Evolutionary conservation across 2,888 invertebrate species (phyloP), one percentile per base, ranked within the genome.

Genomic region (Diarsia rubi): DNA sequence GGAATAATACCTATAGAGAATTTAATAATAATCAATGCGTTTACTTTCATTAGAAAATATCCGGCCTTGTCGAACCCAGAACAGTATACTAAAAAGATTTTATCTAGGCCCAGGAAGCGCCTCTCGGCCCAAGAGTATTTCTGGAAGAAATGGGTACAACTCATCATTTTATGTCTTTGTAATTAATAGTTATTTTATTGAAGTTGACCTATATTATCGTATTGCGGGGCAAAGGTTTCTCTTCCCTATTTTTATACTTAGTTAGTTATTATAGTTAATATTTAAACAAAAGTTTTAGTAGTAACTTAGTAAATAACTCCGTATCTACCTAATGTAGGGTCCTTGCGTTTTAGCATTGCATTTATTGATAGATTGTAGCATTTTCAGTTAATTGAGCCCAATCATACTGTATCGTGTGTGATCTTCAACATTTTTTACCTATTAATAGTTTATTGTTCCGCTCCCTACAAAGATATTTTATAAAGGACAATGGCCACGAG

Each of bases 141-240:
- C 84, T 95, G 95, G 96, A 95, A 94, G 88, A 95, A 95, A 95
- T 95, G 95, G 96, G 96, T 96, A 95, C 85, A 71, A 42, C 19
- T 65, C 65, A 37, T 47, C 24, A 47, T 37, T 37, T 60, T 37
- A 5, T 64, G 16, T 80, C 49, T 68, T 69, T 59, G 69, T 81
- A 79, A 27, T 16, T 27, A 27, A 16, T 57, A 57, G 57, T 16
- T 24, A 3, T 27, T 27, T 57, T 57, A 24, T 54, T 24, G 27
- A 1, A 6, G 37, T 37, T 37, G 16, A 27, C 8, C 54, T 8
- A 27, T 14, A 16, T 54, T 27, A 6, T 57, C 16, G 54, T 6
- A 54, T n/a, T 52, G n/a, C n/a, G 3, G 52, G n/a, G n/a, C n/a
- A 24, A 24, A 24, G 12, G 52, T 24, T 12, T 52, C n/a, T 52